These are phyloP conservation scores for Brienomyrus brachyistius DNA, from an alignment of 2,113 vertebrate genomes.

Conservation along the genomic window DNA sequence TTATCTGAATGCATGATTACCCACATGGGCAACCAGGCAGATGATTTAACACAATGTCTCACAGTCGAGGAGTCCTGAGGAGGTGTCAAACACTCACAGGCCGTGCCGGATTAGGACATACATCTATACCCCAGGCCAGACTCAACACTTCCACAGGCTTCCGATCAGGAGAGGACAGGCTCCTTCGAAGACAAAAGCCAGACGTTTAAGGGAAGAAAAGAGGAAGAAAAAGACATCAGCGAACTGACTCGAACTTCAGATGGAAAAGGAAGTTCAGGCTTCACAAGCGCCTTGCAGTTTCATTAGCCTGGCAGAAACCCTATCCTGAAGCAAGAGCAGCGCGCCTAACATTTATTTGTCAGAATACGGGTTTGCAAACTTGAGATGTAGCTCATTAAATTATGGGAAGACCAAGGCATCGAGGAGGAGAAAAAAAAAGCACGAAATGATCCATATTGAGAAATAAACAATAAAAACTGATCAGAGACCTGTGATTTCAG, in stretches of 20 bases:
- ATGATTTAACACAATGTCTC: neutral
- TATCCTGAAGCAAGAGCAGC: neutral
- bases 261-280: neutral
- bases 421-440: too few relatives aligned
- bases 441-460: neutral
- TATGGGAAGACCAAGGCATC: neutral
- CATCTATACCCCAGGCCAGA: neutral
- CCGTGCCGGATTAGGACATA: neutral
- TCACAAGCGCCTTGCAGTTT: neutral
- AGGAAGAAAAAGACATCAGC: neutral
- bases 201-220: neutral
- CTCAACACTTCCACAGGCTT: neutral
- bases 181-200: neutral
- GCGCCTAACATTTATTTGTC: slow-evolving; percentile 3
- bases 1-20: slow-evolving; percentile 15
- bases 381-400: neutral
- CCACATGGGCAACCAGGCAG: neutral
- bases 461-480: neutral
- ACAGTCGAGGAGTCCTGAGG: neutral
- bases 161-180: neutral
- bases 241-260: neutral
- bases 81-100: neutral
- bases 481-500: neutral
- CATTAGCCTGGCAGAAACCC: neutral
- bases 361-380: neutral